phyloP scores from a whole-genome alignment of 2,113 vertebrate species.

The Colaptes auratus region DNA sequence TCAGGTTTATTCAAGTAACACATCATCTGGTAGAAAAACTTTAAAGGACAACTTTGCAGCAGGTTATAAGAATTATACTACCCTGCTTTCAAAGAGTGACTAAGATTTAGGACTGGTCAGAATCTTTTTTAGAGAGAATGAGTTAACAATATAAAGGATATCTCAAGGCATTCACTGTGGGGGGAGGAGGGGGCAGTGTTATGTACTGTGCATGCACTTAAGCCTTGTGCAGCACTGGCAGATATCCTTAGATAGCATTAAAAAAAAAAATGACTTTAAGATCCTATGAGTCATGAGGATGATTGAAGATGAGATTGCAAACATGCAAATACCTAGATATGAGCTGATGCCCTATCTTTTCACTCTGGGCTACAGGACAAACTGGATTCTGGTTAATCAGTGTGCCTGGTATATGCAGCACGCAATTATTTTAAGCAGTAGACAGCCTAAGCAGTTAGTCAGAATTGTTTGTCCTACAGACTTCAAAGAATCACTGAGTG shows the following conservation, averaged over 20 bases:
- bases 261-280: not conserved
- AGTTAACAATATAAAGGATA: not conserved
- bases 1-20: slow-evolving; percentile 48
- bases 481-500: not conserved
- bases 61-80: not conserved
- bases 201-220: not conserved
- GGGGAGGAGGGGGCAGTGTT: too few species aligned
- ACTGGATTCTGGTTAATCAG: not conserved
- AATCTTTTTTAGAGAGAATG: not conserved
- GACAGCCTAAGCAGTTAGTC: not conserved
- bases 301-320: not conserved
- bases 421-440: not conserved
- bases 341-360: not conserved
- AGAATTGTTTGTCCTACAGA: not conserved
- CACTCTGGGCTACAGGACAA: not conserved
- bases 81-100: not conserved
- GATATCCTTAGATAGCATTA: not conserved
- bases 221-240: not conserved
- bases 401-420: not conserved
- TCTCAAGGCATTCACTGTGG: not conserved
- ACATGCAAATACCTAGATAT: not conserved
- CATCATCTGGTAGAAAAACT: slow-evolving; percentile 32
- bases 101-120: not conserved
- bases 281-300: not conserved
- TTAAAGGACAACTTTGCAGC: slow-evolving; percentile 25